Conservation (phyloP, 1,140 invertebrate species). For the Drosophila bocki region DNA sequence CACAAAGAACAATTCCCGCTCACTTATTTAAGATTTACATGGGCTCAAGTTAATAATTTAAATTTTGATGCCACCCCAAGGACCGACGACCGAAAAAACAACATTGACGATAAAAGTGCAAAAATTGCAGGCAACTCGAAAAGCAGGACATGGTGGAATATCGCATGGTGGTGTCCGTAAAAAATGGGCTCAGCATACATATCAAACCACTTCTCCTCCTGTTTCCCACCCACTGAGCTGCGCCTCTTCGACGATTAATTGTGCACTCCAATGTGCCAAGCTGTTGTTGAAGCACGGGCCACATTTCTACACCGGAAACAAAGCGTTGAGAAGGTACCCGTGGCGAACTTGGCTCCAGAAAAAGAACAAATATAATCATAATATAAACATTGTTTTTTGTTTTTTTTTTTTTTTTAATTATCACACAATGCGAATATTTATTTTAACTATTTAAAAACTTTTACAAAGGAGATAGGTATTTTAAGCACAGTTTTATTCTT, state of each 20-base stretch:
- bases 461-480: too few relatives aligned
- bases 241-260: slow-evolving; percentile 75
- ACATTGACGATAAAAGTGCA: slow-evolving; percentile 42
- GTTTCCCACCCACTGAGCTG: slow-evolving; percentile 10
- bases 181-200: slow-evolving; percentile 27
- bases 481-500: too few relatives aligned
- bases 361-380: neutral
- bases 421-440: too few relatives aligned
- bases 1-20: slow-evolving; percentile 23
- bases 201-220: neutral
- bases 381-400: too few relatives aligned
- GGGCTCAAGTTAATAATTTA: slow-evolving; percentile 68
- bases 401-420: too few relatives aligned
- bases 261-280: slow-evolving; percentile 77
- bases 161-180: slow-evolving; percentile 18
- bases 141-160: slow-evolving; percentile 22
- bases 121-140: slow-evolving; percentile 43
- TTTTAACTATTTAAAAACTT: too few relatives aligned
- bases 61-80: slow-evolving; percentile 66
- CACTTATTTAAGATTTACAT: slow-evolving; percentile 56
- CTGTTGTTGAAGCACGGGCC: slow-evolving; percentile 35
- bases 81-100: slow-evolving; percentile 32
- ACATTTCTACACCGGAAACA: slow-evolving; percentile 34
- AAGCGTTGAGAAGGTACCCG: neutral
- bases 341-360: neutral